phyloP scores from a whole-genome alignment of 92 coral and sea anemone species.

The Epizoanthus scotinus region DNA sequence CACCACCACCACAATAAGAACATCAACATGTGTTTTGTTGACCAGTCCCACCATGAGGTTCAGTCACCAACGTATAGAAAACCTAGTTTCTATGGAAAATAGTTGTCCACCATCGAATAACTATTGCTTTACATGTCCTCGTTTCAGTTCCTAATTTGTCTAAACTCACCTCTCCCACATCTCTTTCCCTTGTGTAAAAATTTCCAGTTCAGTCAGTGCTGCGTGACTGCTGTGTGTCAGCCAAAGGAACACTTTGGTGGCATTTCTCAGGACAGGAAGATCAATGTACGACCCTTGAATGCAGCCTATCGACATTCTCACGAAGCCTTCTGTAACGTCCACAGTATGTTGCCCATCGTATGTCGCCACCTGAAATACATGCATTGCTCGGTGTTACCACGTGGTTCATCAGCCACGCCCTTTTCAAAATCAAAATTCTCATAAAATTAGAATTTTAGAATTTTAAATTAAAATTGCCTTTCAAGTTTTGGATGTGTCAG shows the following conservation, averaged over 20 bases:
- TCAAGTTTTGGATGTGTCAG: too few species aligned
- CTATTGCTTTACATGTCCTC: too few species aligned
- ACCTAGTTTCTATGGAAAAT: too few species aligned
- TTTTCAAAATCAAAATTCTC: too few species aligned
- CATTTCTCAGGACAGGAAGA: slow-evolving; percentile 55
- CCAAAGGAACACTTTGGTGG: slow-evolving; percentile 51
- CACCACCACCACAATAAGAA: too few species aligned
- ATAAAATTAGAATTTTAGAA: too few species aligned
- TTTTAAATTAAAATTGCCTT: too few species aligned
- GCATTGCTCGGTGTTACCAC: background rate
- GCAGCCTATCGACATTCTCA: slow-evolving; percentile 64
- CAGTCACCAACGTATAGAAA: background rate
- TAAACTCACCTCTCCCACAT: slow-evolving; percentile 58
- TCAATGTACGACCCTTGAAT: slow-evolving; percentile 72
- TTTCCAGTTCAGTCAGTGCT: slow-evolving; percentile 63
- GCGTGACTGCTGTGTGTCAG: slow-evolving; percentile 41
- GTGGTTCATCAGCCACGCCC: too few species aligned
- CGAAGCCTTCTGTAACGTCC: slow-evolving; percentile 48
- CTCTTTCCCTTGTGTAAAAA: slow-evolving; percentile 53
- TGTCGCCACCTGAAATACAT: slow-evolving; percentile 35
- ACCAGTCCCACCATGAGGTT: background rate
- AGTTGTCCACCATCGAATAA: too few species aligned
- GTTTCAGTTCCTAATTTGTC: too few species aligned
- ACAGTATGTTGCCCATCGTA: slow-evolving; percentile 38
- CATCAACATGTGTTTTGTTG: too few species aligned